Evolutionary conservation across 2,888 invertebrate genomes (phyloP).

Genomic region (Drosophila borealis): DNA sequence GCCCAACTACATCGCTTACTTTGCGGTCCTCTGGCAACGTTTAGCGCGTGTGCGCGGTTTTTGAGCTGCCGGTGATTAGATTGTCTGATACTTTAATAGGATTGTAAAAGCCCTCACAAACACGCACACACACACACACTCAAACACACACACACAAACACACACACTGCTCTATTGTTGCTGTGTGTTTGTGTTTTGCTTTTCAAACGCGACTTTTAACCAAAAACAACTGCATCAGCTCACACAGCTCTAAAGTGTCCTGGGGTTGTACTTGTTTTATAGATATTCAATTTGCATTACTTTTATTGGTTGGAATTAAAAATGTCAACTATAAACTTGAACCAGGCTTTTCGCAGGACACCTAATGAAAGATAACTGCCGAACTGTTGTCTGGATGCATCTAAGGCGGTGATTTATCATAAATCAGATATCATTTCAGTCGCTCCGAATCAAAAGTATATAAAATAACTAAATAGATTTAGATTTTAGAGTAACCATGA

Average conservation of each 20-base stretch:
- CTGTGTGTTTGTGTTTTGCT: slow-evolving; percentile 19
- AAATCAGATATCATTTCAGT: too few species aligned
- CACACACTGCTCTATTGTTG: slow-evolving; percentile 16
- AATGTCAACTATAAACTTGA: too few species aligned
- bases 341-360: not conserved
- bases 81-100: slow-evolving; percentile 80
- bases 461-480: too few species aligned
- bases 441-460: too few species aligned
- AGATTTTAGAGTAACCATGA: too few species aligned
- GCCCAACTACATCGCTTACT: slow-evolving; percentile 14
- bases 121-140: slow-evolving; percentile 5
- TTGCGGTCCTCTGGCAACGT: slow-evolving; percentile 65
- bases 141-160: slow-evolving; percentile 10
- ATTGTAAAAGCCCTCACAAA: slow-evolving; percentile 63
- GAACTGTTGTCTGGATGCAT: too few species aligned
- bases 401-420: too few species aligned
- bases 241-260: not conserved
- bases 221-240: slow-evolving; percentile 24
- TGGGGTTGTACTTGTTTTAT: not conserved
- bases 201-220: slow-evolving; percentile 25
- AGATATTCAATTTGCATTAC: not conserved
- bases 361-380: not conserved
- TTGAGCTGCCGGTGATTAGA: slow-evolving; percentile 76
- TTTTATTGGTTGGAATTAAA: not conserved
- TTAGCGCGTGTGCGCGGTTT: slow-evolving; percentile 73